These are phyloP conservation scores for Hirtodrosophila duncani DNA, from an alignment of 2,888 invertebrate genomes.

Conservation along the genomic window DNA sequence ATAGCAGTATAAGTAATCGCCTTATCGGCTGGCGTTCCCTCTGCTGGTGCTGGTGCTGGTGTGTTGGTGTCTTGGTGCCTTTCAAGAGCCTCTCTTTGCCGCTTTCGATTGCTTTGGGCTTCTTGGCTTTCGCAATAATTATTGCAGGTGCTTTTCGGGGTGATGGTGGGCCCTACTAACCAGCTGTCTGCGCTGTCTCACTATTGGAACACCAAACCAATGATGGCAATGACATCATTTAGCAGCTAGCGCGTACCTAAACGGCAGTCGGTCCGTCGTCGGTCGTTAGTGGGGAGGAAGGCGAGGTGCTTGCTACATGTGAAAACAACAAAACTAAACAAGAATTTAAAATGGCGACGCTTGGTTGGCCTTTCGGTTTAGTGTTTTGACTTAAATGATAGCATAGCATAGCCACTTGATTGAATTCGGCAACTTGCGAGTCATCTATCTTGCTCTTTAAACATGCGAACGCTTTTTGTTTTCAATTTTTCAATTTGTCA, in stretches of 20 bases:
- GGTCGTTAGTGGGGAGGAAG: no score
- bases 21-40: conserved; percentile 52
- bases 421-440: conserved; percentile 13
- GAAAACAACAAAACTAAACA: conserved; percentile 23
- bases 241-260: conserved; percentile 39
- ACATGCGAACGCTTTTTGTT: conserved; percentile 15
- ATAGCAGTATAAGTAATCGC: conserved; percentile 52
- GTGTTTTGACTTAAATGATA: conserved; percentile 26
- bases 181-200: conserved; percentile 34
- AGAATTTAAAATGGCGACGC: conserved; percentile 51
- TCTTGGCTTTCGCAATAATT: conserved; percentile 52
- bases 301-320: no score
- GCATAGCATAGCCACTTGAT: conserved; percentile 8
- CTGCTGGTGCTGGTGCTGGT: conserved; percentile 12
- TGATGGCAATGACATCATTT: conserved; percentile 68
- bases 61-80: conserved; percentile 43
- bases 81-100: conserved; percentile 1
- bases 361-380: conserved; percentile 12
- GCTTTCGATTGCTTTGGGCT: conserved; percentile 16
- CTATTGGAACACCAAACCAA: conserved; percentile 38
- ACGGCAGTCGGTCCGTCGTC: conserved; percentile 26
- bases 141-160: conserved; percentile 32
- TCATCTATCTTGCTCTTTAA: not conserved
- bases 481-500: conserved; percentile 37
- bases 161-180: conserved; percentile 43